Evolutionary conservation across 1,140 invertebrate species (phyloP).

Genomic region (Drosophila jambulina): DNA sequence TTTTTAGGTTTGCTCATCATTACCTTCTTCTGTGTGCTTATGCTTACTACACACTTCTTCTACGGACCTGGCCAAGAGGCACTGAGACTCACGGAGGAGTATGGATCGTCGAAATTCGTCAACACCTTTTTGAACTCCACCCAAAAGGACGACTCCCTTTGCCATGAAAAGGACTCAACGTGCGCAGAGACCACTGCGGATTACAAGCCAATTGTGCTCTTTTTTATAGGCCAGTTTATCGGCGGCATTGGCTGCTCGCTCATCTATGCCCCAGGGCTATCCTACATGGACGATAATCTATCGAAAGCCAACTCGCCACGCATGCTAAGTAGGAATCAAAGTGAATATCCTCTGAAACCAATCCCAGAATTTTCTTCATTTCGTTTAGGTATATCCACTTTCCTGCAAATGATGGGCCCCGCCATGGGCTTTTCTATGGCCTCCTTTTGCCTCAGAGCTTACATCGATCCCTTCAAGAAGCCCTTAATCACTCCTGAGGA

Average conservation of each 20-base stretch:
- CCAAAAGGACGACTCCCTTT: conserved; percentile 44
- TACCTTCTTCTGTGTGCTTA: conserved; percentile 88
- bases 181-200: conserved; percentile 83
- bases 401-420: conserved; percentile 90
- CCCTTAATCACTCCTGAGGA: conserved; percentile 89
- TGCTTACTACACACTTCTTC: conserved; percentile 89
- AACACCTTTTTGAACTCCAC: conserved; percentile 54
- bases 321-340: conserved; percentile 86
- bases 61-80: conserved; percentile 90
- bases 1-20: conserved; percentile 29
- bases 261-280: conserved; percentile 88
- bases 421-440: conserved; percentile 90
- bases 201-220: conserved; percentile 86
- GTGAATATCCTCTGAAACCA: conserved; percentile 21
- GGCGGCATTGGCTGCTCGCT: conserved; percentile 88
- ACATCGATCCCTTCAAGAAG: conserved; percentile 88
- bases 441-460: conserved; percentile 89
- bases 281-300: conserved; percentile 90
- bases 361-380: not conserved
- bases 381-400: conserved; percentile 88
- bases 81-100: conserved; percentile 88
- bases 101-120: conserved; percentile 71
- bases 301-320: conserved; percentile 89
- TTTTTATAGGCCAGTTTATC: conserved; percentile 88
- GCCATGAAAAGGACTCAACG: conserved; percentile 9